phyloP scores from a whole-genome alignment of 2,113 vertebrate species.

The Salvelinus namaycush region DNA sequence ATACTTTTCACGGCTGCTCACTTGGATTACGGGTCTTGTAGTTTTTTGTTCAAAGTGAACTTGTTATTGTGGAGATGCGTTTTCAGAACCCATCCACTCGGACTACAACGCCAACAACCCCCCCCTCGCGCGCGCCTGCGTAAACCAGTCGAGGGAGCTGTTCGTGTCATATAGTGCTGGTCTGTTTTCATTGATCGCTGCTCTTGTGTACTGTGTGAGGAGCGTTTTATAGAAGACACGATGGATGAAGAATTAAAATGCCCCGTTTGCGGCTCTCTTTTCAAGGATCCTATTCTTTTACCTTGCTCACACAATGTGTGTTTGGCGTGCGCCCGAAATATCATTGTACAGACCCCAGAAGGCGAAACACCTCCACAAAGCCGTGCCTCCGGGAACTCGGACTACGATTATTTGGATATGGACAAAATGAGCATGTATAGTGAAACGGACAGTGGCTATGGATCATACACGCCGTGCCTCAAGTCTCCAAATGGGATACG shows the following conservation, averaged over 20 bases:
- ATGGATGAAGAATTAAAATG: conserved; percentile 98
- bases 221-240: conserved; percentile 47
- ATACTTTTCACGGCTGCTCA: no score
- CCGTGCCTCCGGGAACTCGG: conserved; percentile 77
- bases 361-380: conserved; percentile 80
- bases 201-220: conserved; percentile 22
- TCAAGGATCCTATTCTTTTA: conserved; percentile 87
- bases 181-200: conserved; percentile 46
- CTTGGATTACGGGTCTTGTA: neutral
- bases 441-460: conserved; percentile 96
- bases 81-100: neutral
- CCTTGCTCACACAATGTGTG: conserved; percentile 94
- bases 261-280: conserved; percentile 92
- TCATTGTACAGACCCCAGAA: conserved; percentile 92
- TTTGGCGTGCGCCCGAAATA: conserved; percentile 91
- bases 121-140: conserved; percentile 17
- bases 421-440: conserved; percentile 95
- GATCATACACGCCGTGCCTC: conserved; percentile 92
- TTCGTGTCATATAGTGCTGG: conserved; percentile 69
- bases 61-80: neutral
- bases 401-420: conserved; percentile 81
- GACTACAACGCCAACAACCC: conserved; percentile 34
- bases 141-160: conserved; percentile 61
- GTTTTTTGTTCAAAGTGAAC: neutral
- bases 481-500: conserved; percentile 93